A percentile compares a stretch with the other conserved stretches of the same genome.
Conservation (phyloP, 2,888 invertebrate species). For the Drosophila differens region DNA sequence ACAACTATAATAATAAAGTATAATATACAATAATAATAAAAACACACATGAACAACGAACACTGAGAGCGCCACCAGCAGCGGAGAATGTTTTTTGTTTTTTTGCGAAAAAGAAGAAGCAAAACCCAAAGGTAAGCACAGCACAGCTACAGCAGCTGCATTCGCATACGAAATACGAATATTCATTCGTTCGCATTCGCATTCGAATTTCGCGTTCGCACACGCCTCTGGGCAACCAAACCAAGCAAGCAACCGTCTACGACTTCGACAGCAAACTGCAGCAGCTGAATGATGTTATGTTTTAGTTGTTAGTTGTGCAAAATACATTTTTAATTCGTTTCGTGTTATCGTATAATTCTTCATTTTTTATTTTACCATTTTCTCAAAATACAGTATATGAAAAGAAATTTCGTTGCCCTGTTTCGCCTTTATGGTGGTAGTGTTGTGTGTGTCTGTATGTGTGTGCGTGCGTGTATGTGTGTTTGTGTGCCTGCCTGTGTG, state of each 20-base stretch:
- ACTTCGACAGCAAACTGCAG: constrained; percentile 45
- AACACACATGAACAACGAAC: constrained; percentile 12
- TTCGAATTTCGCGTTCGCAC: constrained; percentile 28
- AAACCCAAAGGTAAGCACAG: constrained; percentile 48
- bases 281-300: constrained; percentile 54
- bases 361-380: constrained; percentile 24
- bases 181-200: constrained; percentile 38
- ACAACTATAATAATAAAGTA: constrained; percentile 52
- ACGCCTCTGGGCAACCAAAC: constrained; percentile 30
- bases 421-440: constrained; percentile 41
- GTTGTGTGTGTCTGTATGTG: constrained; percentile 16
- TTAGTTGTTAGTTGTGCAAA: constrained; percentile 60
- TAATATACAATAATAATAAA: constrained; percentile 47
- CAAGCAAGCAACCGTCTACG: constrained; percentile 17
- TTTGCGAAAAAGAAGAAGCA: constrained; percentile 13
- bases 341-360: constrained; percentile 32
- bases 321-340: constrained; percentile 35
- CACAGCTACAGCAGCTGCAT: constrained; percentile 45
- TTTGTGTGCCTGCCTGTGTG: constrained; percentile 34
- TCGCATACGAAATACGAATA: constrained; percentile 33
- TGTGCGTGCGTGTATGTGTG: constrained; percentile 32
- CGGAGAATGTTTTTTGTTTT: constrained; percentile 26
- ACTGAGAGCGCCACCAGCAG: constrained; percentile 14
- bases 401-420: constrained; percentile 63
- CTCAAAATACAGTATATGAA: constrained; percentile 50